Conservation (phyloP, 2,888 invertebrate genomes). For the Cacoxenus indagator region DNA sequence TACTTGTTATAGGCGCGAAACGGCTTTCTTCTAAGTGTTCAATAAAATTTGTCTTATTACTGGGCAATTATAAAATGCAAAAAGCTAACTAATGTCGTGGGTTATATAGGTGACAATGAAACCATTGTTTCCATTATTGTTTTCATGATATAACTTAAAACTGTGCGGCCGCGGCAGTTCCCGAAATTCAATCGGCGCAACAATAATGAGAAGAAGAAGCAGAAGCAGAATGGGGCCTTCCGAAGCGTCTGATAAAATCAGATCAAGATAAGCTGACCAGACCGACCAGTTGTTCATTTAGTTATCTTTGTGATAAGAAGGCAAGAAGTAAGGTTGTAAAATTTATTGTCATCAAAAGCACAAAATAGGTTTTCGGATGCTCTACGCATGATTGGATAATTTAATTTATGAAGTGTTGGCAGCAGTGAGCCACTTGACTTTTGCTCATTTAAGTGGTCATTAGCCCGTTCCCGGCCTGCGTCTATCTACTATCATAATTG, state of each 20-base stretch:
- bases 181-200: no score
- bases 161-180: not conserved
- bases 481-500: constrained; percentile 30
- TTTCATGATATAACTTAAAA: no score
- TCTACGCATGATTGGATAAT: constrained; percentile 14
- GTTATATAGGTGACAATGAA: no score
- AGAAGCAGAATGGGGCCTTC: not conserved
- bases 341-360: not conserved
- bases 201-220: no score
- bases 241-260: constrained; percentile 1
- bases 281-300: not conserved
- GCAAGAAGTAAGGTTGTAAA: no score
- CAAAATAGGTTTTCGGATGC: no score
- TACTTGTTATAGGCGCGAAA: constrained; percentile 27
- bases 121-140: no score
- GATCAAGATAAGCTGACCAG: not conserved
- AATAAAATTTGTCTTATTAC: no score
- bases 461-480: not conserved
- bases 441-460: constrained; percentile 24
- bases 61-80: no score
- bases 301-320: no score
- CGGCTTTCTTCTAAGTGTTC: not conserved
- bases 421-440: constrained; percentile 30
- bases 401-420: constrained; percentile 38
- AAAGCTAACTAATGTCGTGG: no score